These are phyloP conservation scores for Acanthis flammea DNA, from an alignment of 2,797 vertebrate species.

Conservation along the genomic window DNA sequence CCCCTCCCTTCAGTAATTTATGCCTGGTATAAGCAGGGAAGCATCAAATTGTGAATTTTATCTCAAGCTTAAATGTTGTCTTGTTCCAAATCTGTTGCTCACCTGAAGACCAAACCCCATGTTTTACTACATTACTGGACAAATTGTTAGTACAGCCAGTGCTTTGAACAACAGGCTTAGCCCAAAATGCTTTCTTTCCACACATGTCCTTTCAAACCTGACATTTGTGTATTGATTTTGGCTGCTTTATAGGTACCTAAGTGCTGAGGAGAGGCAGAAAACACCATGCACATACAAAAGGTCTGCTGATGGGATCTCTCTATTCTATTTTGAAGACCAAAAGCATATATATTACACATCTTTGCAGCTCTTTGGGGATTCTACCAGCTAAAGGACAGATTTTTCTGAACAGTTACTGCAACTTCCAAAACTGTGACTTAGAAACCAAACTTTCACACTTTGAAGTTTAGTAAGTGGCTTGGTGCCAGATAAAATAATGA, in stretches of 20 bases:
- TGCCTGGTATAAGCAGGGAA: neutral
- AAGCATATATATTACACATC: neutral
- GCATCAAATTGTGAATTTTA: neutral
- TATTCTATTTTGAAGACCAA: neutral
- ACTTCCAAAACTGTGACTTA: neutral
- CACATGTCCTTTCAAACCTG: neutral
- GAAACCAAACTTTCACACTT: neutral
- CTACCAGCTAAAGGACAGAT: neutral
- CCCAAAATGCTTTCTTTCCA: neutral
- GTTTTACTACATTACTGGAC: neutral
- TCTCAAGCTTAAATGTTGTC: neutral
- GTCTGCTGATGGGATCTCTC: neutral
- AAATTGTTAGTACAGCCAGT: neutral
- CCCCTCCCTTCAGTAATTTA: neutral
- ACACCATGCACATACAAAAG: neutral
- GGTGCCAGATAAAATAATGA: neutral
- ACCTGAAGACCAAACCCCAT: neutral
- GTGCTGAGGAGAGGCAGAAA: neutral
- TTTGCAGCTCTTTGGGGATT: neutral
- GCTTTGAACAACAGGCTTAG: neutral
- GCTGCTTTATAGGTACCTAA: neutral
- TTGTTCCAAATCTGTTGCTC: neutral
- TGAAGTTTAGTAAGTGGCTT: neutral
- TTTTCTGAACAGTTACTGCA: neutral
- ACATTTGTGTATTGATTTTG: conserved; percentile 19